These are phyloP conservation scores for Aphis craccivora DNA, from an alignment of 1,140 invertebrate species.

Conservation along the genomic window DNA sequence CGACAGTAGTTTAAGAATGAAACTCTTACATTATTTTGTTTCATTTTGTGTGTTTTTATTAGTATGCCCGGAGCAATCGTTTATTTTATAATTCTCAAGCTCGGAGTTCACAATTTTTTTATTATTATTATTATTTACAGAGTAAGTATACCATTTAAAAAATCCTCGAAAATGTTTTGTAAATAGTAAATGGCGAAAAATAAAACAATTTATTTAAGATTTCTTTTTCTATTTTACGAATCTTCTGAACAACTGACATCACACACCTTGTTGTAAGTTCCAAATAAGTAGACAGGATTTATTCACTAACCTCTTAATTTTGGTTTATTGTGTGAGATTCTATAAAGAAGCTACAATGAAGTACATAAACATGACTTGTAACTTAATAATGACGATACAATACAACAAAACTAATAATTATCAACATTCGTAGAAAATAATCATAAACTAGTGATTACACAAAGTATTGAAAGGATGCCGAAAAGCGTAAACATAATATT, in stretches of 20 bases:
- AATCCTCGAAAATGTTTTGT: background rate
- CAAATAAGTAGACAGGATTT: background rate
- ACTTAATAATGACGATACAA: background rate
- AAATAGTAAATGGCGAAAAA: background rate
- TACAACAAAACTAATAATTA: background rate
- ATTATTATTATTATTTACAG: background rate
- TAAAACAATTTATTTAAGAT: background rate
- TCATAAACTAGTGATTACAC: background rate
- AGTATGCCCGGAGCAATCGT: background rate
- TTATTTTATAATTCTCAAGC: background rate
- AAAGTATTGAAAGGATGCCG: background rate
- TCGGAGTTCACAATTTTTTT: background rate
- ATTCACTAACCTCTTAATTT: background rate
- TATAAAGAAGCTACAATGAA: background rate
- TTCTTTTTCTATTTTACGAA: background rate
- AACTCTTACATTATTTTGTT: slow-evolving; percentile 17
- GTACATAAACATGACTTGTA: background rate
- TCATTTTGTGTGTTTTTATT: background rate
- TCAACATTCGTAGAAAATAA: background rate
- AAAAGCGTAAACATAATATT: background rate
- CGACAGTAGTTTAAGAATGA: background rate
- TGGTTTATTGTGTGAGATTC: background rate
- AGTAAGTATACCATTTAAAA: background rate
- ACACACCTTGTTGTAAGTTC: background rate
- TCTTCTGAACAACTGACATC: background rate